phyloP scores from a whole-genome alignment of 2,113 vertebrate species.

The Apus apus region DNA sequence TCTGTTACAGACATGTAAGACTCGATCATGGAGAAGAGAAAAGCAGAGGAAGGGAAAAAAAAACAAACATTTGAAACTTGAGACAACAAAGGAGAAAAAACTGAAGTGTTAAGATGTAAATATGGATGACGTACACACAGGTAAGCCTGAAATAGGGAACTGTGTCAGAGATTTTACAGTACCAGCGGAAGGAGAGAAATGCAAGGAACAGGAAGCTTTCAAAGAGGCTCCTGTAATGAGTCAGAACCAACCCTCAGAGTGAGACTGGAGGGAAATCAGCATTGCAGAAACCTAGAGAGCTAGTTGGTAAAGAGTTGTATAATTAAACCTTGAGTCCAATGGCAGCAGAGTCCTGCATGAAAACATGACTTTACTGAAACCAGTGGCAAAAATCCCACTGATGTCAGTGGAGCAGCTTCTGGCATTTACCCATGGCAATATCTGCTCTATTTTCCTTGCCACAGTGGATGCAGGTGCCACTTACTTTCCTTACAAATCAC shows the following conservation, averaged over 20 bases:
- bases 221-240: background rate
- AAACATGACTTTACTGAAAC: slow-evolving; percentile 19
- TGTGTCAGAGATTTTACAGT: background rate
- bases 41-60: background rate
- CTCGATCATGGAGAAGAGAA: background rate
- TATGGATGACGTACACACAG: background rate
- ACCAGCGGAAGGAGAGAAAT: background rate
- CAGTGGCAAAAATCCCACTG: slow-evolving; percentile 12
- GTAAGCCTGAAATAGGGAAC: background rate
- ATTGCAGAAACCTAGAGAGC: background rate
- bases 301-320: background rate
- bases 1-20: background rate
- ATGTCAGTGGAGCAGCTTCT: background rate
- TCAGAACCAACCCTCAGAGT: background rate
- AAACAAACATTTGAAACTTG: background rate
- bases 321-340: background rate
- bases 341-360: slow-evolving; percentile 10
- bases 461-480: background rate
- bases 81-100: background rate
- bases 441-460: background rate
- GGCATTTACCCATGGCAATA: background rate
- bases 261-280: background rate
- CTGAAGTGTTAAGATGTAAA: background rate
- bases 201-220: background rate
- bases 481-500: background rate